These are phyloP conservation scores for Lepus timidus DNA, from an alignment of 2,113 vertebrate genomes.

Conservation along the genomic window DNA sequence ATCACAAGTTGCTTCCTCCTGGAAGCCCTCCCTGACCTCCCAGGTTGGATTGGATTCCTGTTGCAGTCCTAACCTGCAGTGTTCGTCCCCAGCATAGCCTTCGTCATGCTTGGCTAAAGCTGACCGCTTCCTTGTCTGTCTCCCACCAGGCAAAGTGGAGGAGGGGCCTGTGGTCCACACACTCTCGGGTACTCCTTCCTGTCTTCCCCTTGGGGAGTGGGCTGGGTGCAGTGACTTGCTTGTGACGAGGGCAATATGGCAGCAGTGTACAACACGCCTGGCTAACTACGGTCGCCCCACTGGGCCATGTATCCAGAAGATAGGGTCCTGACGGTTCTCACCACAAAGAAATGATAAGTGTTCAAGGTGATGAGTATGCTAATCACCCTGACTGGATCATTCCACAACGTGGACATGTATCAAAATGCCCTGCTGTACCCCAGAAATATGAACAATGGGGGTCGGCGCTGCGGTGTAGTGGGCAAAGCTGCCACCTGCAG, in stretches of 20 bases:
- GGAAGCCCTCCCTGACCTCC: neutral
- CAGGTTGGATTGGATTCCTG: neutral
- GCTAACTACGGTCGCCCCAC: too few species aligned
- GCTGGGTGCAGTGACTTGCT: neutral
- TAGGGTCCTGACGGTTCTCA: neutral
- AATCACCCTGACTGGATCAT: too few species aligned
- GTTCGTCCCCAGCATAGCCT: neutral
- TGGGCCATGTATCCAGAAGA: neutral
- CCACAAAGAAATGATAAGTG: neutral
- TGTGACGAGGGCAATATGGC: neutral
- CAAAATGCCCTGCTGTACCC: too few species aligned
- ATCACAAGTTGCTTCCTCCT: neutral
- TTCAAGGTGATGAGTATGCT: neutral
- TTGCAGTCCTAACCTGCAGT: neutral
- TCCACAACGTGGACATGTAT: fast-evolving
- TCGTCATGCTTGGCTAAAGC: neutral
- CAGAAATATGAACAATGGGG: neutral
- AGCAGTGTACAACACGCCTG: neutral
- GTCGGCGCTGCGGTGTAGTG: too few species aligned
- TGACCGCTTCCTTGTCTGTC: neutral
- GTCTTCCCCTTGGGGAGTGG: neutral
- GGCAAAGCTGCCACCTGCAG: too few species aligned
- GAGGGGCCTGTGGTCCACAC: neutral
- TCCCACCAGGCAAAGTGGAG: neutral
- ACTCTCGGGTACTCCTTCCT: neutral